Percentiles rank a stretch among this genome's conserved stretches.
Evolutionary conservation across 2,888 invertebrate species (phyloP).

Genomic region (Bedellia somnulentella): DNA sequence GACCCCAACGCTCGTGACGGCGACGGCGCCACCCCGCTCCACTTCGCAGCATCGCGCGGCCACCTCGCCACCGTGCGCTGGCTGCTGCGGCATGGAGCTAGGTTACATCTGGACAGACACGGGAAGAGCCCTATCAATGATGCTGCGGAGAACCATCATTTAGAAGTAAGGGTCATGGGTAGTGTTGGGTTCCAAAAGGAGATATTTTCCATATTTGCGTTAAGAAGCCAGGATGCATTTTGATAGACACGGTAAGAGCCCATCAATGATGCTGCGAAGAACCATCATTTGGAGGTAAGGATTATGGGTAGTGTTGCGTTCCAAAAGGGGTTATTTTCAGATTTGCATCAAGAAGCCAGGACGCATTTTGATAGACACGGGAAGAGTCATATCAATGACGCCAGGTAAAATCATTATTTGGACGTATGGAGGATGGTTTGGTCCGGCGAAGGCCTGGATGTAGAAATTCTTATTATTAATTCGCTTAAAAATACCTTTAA

Average conservation of each 20-base stretch:
- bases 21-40: constrained; percentile 86
- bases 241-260: constrained; percentile 87
- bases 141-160: constrained; percentile 88
- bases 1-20: constrained; percentile 85
- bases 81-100: constrained; percentile 81
- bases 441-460: no score
- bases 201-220: no score
- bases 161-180: constrained; percentile 64
- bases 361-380: constrained; percentile 83
- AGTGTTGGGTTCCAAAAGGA: no score
- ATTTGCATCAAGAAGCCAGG: constrained; percentile 80
- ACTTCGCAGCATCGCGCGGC: constrained; percentile 85
- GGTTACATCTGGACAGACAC: constrained; percentile 79
- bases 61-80: constrained; percentile 80
- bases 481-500: no score
- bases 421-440: constrained; percentile 59
- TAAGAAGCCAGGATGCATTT: constrained; percentile 80
- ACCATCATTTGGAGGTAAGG: constrained; percentile 82
- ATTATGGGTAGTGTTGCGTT: background rate
- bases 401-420: constrained; percentile 86
- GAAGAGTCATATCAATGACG: constrained; percentile 91
- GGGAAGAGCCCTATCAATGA: constrained; percentile 91
- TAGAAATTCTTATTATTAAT: no score
- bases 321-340: no score
- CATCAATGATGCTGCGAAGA: constrained; percentile 91